These are phyloP conservation scores for Sarcophaga variegata DNA, from an alignment of 2,888 invertebrate species.

Conservation along the genomic window DNA sequence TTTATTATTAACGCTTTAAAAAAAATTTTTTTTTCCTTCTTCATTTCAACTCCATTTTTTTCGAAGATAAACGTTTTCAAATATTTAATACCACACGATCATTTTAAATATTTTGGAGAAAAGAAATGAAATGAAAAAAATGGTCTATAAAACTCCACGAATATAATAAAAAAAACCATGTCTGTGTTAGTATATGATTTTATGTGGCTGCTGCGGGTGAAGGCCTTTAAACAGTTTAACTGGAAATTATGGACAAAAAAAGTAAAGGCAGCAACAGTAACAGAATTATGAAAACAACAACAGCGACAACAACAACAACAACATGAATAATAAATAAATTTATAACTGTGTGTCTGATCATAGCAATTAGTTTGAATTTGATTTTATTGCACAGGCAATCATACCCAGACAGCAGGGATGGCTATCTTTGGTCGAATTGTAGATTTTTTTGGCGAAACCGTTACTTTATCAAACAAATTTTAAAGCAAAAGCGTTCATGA, in stretches of 20 bases:
- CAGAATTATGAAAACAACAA: slow-evolving; percentile 18
- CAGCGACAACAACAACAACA: slow-evolving; percentile 52
- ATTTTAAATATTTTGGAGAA: slow-evolving; percentile 59
- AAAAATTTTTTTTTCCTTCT: neutral
- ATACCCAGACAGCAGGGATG: slow-evolving; percentile 13
- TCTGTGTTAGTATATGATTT: slow-evolving; percentile 8
- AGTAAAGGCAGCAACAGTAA: slow-evolving; percentile 41
- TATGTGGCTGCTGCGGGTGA: neutral
- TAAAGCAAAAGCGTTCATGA: too few relatives aligned
- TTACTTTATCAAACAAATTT: too few relatives aligned
- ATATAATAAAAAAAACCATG: neutral
- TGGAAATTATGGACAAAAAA: slow-evolving; percentile 10
- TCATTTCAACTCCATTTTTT: too few relatives aligned
- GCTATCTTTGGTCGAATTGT: too few relatives aligned
- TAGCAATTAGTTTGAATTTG: slow-evolving; percentile 80
- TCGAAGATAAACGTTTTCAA: slow-evolving; percentile 28
- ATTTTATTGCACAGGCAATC: slow-evolving; percentile 73
- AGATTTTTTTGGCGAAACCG: neutral
- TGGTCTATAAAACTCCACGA: neutral
- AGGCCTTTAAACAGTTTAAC: slow-evolving; percentile 36
- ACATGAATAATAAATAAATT: slow-evolving; percentile 69
- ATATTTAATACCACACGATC: slow-evolving; percentile 56
- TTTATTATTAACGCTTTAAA: slow-evolving; percentile 31
- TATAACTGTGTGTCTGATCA: slow-evolving; percentile 80
- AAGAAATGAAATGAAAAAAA: neutral